Conservation (phyloP, 2,797 vertebrate genomes). For the Gastrophryne carolinensis region DNA sequence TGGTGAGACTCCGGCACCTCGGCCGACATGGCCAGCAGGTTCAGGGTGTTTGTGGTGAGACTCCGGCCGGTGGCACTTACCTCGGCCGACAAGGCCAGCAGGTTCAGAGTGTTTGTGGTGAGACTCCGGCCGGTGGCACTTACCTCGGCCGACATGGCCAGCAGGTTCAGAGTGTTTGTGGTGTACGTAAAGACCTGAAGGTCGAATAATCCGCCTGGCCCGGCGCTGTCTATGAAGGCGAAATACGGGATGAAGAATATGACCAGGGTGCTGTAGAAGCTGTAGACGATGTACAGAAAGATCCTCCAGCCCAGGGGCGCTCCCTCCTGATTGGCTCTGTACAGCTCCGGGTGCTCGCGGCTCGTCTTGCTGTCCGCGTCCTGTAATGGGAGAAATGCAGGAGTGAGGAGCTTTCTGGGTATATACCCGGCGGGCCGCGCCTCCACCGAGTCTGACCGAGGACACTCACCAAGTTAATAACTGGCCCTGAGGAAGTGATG, state of each 20-base stretch:
- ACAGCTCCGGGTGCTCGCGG: not conserved
- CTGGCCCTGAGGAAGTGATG: too few relatives aligned
- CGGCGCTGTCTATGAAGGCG: slow-evolving; percentile 62
- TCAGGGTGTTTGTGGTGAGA: too few relatives aligned
- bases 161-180: not conserved
- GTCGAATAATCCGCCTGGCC: slow-evolving; percentile 58
- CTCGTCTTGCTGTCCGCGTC: not conserved
- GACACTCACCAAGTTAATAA: too few relatives aligned
- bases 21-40: too few relatives aligned
- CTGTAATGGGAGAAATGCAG: too few relatives aligned
- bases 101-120: not conserved
- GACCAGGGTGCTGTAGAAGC: slow-evolving; percentile 73
- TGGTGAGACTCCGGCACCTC: too few relatives aligned
- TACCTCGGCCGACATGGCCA: not conserved
- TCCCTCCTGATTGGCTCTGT: slow-evolving; percentile 61
- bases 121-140: too few relatives aligned
- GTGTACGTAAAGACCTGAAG: not conserved
- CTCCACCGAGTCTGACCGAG: too few relatives aligned
- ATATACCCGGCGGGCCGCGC: too few relatives aligned
- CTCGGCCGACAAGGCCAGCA: not conserved
- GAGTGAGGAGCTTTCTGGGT: too few relatives aligned
- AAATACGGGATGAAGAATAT: slow-evolving; percentile 80
- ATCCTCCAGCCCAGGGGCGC: slow-evolving; percentile 76
- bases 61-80: too few relatives aligned
- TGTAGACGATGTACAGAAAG: slow-evolving; percentile 66